Evolutionary conservation across 2,113 vertebrate species (phyloP), one percentile per base, ranked within the genome.

Genomic region (Todiramphus saurophagus): DNA sequence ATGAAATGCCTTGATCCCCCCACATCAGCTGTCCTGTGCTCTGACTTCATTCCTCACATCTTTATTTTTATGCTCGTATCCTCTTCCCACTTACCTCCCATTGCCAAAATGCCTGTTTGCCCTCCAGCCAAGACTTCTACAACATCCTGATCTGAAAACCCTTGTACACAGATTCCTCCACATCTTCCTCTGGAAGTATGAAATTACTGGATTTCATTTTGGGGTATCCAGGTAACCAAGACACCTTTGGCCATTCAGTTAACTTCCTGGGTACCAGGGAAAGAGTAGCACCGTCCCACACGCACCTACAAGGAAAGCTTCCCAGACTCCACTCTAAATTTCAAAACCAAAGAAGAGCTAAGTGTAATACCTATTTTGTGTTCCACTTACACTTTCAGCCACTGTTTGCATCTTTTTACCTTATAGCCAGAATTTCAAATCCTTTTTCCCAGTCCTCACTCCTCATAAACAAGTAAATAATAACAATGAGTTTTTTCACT

Each of bases 401-500:
- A 55, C 15, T 30, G 3, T 53, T 84, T 77, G 15, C 14, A 37
- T 35, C 50, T 74, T 89, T n/a, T 63, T 44, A 31, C 7, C 18
- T 82, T 55, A 27, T 9, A 75, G 30, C 5, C 68, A 58, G 58
- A 63, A 78, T 55, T 75, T 51, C 21, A 93, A 72, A 64, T 44
- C 33, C 10, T 79, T 82, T 62, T 91, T 60, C 39, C 33, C 13
- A 60, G 43, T 46, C 28, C 51, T 67, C 46, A 78, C 11, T 63
- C 60, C 31, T 72, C 39, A 82, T 51, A 84, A 75, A 68, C 4
- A 41, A 50, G 11, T 70, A 51, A 91, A 87, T 51, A 70, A 14
- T 3, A 81, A 20, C 58, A 85, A 75, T 1, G 0, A 11, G 11
- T 24, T 50, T 50, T 16, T 3, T 2, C 10, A 7, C 8, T 5